phyloP scores from a whole-genome alignment of 2,888 invertebrate species.

The Andricus quercusramuli region DNA sequence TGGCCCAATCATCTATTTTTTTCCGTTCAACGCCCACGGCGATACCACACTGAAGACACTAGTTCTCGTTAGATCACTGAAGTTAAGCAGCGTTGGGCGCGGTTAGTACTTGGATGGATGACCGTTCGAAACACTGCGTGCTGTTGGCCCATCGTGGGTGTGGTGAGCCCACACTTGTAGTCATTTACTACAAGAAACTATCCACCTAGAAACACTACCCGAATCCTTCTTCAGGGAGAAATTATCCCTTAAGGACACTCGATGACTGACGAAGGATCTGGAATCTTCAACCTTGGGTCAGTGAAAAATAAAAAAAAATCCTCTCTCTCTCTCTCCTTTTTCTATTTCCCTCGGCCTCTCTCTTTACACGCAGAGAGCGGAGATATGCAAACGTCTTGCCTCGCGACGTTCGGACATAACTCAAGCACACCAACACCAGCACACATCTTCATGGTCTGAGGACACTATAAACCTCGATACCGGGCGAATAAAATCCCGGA shows the following conservation, averaged over 20 bases:
- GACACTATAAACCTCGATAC: conserved; percentile 78
- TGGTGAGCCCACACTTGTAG: no score
- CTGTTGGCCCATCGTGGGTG: no score
- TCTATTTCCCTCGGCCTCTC: background rate
- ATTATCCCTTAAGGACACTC: background rate
- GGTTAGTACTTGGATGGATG: no score
- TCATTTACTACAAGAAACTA: no score
- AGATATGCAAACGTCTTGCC: conserved; percentile 76
- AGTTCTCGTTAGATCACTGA: no score
- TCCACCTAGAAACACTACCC: no score
- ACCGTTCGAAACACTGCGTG: no score
- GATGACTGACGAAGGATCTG: conserved; percentile 24
- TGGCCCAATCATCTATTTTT: no score
- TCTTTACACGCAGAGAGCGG: conserved; percentile 50
- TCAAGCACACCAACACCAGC: conserved; percentile 68
- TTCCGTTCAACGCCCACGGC: no score
- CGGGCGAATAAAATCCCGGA: conserved; percentile 77
- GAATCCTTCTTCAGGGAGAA: background rate
- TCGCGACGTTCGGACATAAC: conserved; percentile 73
- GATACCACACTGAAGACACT: no score
- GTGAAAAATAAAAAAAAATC: conserved; percentile 19
- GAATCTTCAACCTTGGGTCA: conserved; percentile 26
- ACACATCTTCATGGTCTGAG: conserved; percentile 65
- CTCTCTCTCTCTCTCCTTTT: background rate
- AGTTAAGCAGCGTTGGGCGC: no score